These are phyloP conservation scores for Dione juno DNA, from an alignment of 2,888 invertebrate genomes.

Conservation along the genomic window DNA sequence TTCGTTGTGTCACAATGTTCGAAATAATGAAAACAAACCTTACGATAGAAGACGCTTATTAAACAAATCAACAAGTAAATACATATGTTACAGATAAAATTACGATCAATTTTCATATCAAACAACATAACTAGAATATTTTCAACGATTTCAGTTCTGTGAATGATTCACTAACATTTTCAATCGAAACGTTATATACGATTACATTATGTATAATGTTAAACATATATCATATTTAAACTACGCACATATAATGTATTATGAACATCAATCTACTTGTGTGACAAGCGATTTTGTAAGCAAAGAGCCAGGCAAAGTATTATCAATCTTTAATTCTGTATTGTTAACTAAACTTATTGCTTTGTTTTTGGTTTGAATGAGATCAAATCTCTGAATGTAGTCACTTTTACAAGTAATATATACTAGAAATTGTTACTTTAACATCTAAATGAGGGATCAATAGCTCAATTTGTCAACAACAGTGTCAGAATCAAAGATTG, in stretches of 20 bases:
- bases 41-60: constrained; percentile 72
- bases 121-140: constrained; percentile 81
- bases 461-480: constrained; percentile 13
- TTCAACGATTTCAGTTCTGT: constrained; percentile 83
- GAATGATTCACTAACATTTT: constrained; percentile 81
- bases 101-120: constrained; percentile 66
- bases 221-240: constrained; percentile 40
- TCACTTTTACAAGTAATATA: constrained; percentile 4
- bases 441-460: constrained; percentile 19
- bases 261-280: constrained; percentile 59
- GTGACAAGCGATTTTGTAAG: constrained; percentile 68
- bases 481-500: constrained; percentile 33
- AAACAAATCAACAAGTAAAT: constrained; percentile 79
- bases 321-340: constrained; percentile 36
- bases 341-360: neutral
- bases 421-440: constrained; percentile 11
- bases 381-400: constrained; percentile 33
- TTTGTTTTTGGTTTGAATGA: constrained; percentile 27
- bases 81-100: constrained; percentile 74
- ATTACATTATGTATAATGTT: constrained; percentile 45
- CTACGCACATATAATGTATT: constrained; percentile 44
- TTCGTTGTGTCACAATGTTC: constrained; percentile 73
- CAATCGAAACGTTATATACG: constrained; percentile 64
- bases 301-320: constrained; percentile 57
- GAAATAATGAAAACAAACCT: constrained; percentile 49